Evolutionary conservation across 2,888 invertebrate species (phyloP).

Genomic region (Dryococelus australis): DNA sequence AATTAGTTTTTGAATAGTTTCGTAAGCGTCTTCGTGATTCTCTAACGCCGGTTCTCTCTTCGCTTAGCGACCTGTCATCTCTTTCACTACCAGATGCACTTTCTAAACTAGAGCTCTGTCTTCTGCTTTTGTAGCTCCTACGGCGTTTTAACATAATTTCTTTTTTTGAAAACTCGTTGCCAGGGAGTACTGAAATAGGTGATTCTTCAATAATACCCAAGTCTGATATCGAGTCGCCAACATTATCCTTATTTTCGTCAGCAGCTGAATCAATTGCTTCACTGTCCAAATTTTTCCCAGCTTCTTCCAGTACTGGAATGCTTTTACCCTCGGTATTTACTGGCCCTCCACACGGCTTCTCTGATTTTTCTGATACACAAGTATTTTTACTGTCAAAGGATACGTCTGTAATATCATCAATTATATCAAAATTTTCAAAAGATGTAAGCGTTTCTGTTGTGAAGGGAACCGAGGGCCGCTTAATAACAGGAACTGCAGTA

Average conservation of each 20-base stretch:
- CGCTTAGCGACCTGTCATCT: constrained; percentile 34
- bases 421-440: background rate
- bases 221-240: background rate
- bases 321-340: background rate
- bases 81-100: constrained; percentile 28
- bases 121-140: constrained; percentile 39
- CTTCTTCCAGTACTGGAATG: background rate
- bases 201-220: constrained; percentile 7
- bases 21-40: constrained; percentile 20
- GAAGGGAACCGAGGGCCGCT: constrained; percentile 36
- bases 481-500: constrained; percentile 39
- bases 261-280: background rate
- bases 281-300: background rate
- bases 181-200: background rate
- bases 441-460: constrained; percentile 31
- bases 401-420: background rate
- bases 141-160: constrained; percentile 39
- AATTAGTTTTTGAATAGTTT: constrained; percentile 31
- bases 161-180: constrained; percentile 41
- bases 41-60: constrained; percentile 13
- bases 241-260: background rate
- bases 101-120: constrained; percentile 31
- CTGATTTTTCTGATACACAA: background rate
- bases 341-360: background rate
- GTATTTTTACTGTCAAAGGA: background rate